A percentile compares a stretch with the other conserved stretches of the same genome.
These are phyloP conservation scores for Dipodomys stephensi DNA, from an alignment of 2,113 vertebrate species.

Conservation along the genomic window DNA sequence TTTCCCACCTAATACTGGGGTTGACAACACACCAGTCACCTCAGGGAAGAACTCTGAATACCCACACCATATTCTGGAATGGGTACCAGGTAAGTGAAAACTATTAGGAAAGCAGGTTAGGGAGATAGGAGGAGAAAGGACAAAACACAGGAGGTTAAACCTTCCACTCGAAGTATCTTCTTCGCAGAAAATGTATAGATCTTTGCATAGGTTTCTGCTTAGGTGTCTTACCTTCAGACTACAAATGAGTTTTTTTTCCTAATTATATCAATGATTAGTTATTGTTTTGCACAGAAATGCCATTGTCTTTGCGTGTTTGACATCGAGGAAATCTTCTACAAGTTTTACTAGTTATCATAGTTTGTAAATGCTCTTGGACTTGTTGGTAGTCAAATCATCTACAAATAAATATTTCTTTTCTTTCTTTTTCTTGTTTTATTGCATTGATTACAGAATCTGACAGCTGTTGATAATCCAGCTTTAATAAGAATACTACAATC, in stretches of 20 bases:
- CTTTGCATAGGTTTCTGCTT: neutral
- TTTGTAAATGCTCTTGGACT: neutral
- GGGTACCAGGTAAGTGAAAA: neutral
- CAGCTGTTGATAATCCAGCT: neutral
- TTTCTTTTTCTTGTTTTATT: conserved; percentile 30
- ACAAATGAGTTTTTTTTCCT: neutral
- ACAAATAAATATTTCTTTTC: neutral
- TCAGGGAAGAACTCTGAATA: neutral
- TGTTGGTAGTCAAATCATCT: neutral
- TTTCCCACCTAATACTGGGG: neutral
- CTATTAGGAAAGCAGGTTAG: no score
- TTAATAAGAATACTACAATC: neutral
- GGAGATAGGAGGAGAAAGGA: neutral
- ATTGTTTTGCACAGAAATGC: neutral
- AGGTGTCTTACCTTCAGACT: neutral
- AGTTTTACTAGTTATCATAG: neutral
- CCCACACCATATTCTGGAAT: neutral
- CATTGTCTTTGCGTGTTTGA: neutral
- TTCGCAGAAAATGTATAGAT: neutral
- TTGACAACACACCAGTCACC: neutral
- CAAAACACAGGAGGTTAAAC: neutral
- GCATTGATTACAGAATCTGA: neutral
- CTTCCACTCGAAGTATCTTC: neutral
- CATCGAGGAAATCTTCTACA: neutral
- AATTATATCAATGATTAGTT: neutral